Conservation (phyloP, 1,140 invertebrate species). For the Musca vetustissima region DNA sequence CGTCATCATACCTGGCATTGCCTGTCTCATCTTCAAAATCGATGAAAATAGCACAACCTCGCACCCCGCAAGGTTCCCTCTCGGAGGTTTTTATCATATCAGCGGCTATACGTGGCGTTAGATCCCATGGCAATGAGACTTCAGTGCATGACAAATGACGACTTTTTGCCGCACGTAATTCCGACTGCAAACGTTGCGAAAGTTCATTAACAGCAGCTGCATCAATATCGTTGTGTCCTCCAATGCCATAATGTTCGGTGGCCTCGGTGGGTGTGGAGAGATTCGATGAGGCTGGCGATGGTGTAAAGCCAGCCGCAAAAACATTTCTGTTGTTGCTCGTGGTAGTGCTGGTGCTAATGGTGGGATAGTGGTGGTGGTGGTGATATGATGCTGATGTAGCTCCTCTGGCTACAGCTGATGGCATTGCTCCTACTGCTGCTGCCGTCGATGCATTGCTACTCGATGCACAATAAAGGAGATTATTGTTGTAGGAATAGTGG, state of each 20-base stretch:
- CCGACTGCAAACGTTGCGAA: slow-evolving; percentile 71
- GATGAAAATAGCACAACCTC: slow-evolving; percentile 75
- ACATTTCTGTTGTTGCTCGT: slow-evolving; percentile 20
- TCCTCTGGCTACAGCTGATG: neutral
- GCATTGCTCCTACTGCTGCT: slow-evolving; percentile 26
- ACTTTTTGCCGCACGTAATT: slow-evolving; percentile 74
- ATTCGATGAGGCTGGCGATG: slow-evolving; percentile 13
- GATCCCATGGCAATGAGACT: slow-evolving; percentile 76
- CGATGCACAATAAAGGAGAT: slow-evolving; percentile 26
- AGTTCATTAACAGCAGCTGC: slow-evolving; percentile 59
- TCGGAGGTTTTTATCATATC: slow-evolving; percentile 79
- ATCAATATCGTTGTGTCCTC: slow-evolving; percentile 42
- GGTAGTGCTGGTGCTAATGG: slow-evolving; percentile 17
- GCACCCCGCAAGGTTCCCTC: slow-evolving; percentile 80
- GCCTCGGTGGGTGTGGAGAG: slow-evolving; percentile 42
- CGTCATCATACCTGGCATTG: slow-evolving; percentile 60
- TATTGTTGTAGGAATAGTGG: slow-evolving; percentile 26
- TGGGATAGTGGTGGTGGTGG: slow-evolving; percentile 8
- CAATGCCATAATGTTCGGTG: slow-evolving; percentile 36
- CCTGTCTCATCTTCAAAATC: slow-evolving; percentile 71
- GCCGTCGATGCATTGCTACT: slow-evolving; percentile 6
- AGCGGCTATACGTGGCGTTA: slow-evolving; percentile 72
- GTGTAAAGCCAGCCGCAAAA: neutral
- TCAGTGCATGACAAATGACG: slow-evolving; percentile 77
- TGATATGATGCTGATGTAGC: slow-evolving; percentile 23